Conservation (phyloP, 30 jellyfish, hydroid and myxozoan genomes). For the Phacellophora camtschatica region DNA sequence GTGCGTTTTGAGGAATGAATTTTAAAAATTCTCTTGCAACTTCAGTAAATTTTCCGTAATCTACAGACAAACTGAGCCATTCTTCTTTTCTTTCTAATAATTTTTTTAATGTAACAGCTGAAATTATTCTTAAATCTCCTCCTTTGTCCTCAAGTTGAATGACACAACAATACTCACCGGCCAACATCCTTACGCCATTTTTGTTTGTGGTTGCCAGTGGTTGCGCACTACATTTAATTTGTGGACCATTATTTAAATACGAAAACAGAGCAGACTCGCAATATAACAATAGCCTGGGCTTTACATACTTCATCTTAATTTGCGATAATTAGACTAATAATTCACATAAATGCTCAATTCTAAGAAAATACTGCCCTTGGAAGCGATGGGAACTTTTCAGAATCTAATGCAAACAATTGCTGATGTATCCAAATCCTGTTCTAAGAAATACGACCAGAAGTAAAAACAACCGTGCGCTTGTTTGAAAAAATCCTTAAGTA, state of each 20-base stretch:
- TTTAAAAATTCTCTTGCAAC: constrained; percentile 1
- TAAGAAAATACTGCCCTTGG: not conserved
- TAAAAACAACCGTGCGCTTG: too few relatives aligned
- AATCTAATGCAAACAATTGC: too few relatives aligned
- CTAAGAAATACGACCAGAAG: too few relatives aligned
- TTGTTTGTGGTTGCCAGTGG: not conserved
- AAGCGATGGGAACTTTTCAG: not conserved
- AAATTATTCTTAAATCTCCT: not conserved
- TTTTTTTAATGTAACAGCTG: not conserved
- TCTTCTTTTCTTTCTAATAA: constrained; percentile 11
- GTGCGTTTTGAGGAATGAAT: constrained; percentile 3
- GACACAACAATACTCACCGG: not conserved
- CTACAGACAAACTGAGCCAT: constrained; percentile 6
- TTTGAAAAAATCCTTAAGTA: too few relatives aligned
- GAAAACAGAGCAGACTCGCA: not conserved
- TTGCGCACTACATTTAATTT: not conserved
- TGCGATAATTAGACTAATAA: not conserved
- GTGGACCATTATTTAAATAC: not conserved
- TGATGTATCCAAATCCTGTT: too few relatives aligned
- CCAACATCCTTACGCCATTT: not conserved
- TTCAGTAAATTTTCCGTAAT: not conserved
- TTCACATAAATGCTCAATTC: not conserved
- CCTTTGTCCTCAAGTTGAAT: not conserved
- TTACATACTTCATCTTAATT: not conserved
- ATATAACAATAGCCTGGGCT: not conserved